A percentile compares a stretch with the other conserved stretches of the same genome.
Evolutionary conservation across 2,888 invertebrate genomes (phyloP).

Genomic region (Drosophila percnosoma): DNA sequence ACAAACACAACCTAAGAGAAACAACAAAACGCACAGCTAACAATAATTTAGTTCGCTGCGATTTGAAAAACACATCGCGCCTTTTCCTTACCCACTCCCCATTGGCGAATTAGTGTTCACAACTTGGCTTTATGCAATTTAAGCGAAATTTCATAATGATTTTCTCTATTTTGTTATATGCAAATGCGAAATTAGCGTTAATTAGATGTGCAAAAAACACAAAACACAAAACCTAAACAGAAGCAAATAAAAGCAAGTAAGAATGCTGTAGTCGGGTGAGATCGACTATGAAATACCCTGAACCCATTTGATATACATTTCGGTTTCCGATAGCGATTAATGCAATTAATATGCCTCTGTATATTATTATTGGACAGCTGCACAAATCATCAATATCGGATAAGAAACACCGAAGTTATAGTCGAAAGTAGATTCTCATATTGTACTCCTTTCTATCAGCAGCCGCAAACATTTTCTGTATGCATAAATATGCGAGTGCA

Average conservation of each 20-base stretch:
- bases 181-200: conserved; percentile 50
- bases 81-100: background rate
- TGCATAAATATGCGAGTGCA: no score
- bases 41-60: conserved; percentile 16
- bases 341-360: no score
- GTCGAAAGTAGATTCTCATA: no score
- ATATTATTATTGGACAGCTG: no score
- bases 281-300: no score
- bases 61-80: conserved; percentile 16
- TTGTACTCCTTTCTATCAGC: no score
- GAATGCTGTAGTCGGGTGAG: background rate
- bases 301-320: no score
- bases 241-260: conserved; percentile 12
- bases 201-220: conserved; percentile 45
- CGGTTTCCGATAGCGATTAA: no score
- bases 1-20: conserved; percentile 1
- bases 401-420: no score
- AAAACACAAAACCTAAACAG: conserved; percentile 13
- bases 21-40: conserved; percentile 11
- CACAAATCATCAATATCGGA: no score
- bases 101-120: conserved; percentile 7
- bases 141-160: conserved; percentile 24
- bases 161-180: conserved; percentile 16
- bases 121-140: conserved; percentile 35
- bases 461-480: no score